Evolutionary conservation across 2,797 vertebrate genomes (phyloP).

Genomic region (Spea hammondii): DNA sequence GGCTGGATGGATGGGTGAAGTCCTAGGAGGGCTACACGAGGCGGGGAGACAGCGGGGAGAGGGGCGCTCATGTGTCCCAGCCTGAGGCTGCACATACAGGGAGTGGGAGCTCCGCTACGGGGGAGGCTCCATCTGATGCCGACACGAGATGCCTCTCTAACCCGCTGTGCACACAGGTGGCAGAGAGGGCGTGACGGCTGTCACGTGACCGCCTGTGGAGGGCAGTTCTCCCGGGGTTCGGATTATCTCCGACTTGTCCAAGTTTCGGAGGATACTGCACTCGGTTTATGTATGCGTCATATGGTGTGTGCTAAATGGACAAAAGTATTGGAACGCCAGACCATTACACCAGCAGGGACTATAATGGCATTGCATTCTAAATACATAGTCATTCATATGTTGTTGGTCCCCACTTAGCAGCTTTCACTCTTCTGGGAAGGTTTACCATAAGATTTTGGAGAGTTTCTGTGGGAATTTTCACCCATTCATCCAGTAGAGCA

Average conservation of each 20-base stretch:
- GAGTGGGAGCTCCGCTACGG: constrained; percentile 1
- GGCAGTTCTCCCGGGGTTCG: neutral
- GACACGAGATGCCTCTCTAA: neutral
- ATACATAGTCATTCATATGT: too few species aligned
- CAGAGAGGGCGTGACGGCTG: neutral
- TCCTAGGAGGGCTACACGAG: constrained; percentile 23
- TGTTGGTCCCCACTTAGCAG: too few species aligned
- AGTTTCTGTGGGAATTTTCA: too few species aligned
- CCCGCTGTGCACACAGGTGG: constrained; percentile 37
- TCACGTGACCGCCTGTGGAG: neutral
- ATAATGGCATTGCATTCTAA: too few species aligned
- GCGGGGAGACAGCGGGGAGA: constrained; percentile 30
- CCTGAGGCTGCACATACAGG: neutral
- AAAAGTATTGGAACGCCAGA: too few species aligned
- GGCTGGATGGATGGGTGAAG: constrained; percentile 7
- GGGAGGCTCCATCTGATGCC: neutral
- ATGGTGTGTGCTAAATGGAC: too few species aligned
- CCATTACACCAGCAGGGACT: too few species aligned
- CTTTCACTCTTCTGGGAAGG: too few species aligned
- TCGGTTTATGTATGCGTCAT: too few species aligned
- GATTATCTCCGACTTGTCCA: neutral
- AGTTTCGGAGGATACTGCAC: too few species aligned
- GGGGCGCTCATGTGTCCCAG: constrained; percentile 13
- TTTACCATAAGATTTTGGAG: too few species aligned
- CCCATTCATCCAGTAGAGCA: too few species aligned